Evolutionary conservation across 2,888 invertebrate species (phyloP).

Genomic region (Hypena proboscidalis): DNA sequence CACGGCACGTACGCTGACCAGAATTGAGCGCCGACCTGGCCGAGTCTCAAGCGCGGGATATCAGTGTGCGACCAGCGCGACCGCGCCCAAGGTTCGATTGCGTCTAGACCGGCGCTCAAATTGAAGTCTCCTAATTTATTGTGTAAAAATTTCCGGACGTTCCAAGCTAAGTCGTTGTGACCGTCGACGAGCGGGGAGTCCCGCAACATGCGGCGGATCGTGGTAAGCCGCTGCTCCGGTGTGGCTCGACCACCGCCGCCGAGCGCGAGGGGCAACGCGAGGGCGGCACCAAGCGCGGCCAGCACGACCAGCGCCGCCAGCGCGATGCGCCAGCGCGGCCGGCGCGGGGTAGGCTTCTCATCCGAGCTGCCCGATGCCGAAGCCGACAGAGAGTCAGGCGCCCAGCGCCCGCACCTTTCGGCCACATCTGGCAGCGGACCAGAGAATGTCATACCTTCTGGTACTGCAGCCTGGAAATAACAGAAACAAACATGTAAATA

Average conservation of each 20-base stretch:
- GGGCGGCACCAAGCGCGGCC: constrained; percentile 85
- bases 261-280: constrained; percentile 84
- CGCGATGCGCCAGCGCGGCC: constrained; percentile 84
- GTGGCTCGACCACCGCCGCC: constrained; percentile 79
- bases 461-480: constrained; percentile 77
- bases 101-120: constrained; percentile 87
- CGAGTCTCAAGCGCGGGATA: constrained; percentile 92
- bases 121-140: constrained; percentile 90
- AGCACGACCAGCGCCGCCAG: constrained; percentile 86
- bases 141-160: constrained; percentile 94
- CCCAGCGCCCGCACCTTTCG: constrained; percentile 82
- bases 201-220: constrained; percentile 87
- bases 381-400: constrained; percentile 78
- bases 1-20: constrained; percentile 96
- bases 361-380: constrained; percentile 81
- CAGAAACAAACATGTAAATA: constrained; percentile 8
- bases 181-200: constrained; percentile 91
- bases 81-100: constrained; percentile 92
- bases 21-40: constrained; percentile 95
- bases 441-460: constrained; percentile 81
- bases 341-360: constrained; percentile 80
- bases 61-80: constrained; percentile 97
- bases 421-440: constrained; percentile 83
- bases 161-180: constrained; percentile 96
- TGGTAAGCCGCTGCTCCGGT: constrained; percentile 87